Evolutionary conservation across 2,888 invertebrate species (phyloP).

Genomic region (Pinctada fucata): DNA sequence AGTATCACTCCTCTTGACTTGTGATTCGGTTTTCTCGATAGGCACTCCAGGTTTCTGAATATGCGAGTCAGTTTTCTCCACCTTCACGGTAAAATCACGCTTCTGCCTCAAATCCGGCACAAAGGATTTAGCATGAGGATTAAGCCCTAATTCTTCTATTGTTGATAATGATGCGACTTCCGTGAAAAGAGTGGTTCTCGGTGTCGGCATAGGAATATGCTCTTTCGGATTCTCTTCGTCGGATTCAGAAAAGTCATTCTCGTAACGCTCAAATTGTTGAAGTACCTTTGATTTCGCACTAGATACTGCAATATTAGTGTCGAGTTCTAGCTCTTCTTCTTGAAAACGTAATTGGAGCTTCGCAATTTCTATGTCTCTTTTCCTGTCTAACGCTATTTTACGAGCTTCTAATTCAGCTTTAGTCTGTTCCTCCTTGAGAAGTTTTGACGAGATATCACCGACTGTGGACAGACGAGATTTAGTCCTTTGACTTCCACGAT

Average conservation of each 20-base stretch:
- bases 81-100: too few relatives aligned
- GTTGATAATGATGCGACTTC: too few relatives aligned
- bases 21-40: too few relatives aligned
- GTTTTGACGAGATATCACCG: background rate
- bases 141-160: background rate
- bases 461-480: too few relatives aligned
- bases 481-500: too few relatives aligned
- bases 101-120: background rate
- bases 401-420: constrained; percentile 1
- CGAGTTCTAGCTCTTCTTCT: constrained; percentile 12
- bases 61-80: too few relatives aligned
- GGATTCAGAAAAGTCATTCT: background rate
- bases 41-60: too few relatives aligned
- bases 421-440: constrained; percentile 9
- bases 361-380: constrained; percentile 15
- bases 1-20: too few relatives aligned
- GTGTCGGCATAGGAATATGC: too few relatives aligned
- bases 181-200: too few relatives aligned
- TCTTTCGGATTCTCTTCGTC: background rate
- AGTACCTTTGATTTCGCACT: constrained; percentile 6
- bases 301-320: constrained; percentile 8
- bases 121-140: background rate
- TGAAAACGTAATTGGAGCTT: constrained; percentile 17
- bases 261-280: constrained; percentile 12
- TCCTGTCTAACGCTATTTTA: background rate